Evolutionary conservation across 2,797 vertebrate genomes (phyloP).

Genomic region (Lepus oiostolus): DNA sequence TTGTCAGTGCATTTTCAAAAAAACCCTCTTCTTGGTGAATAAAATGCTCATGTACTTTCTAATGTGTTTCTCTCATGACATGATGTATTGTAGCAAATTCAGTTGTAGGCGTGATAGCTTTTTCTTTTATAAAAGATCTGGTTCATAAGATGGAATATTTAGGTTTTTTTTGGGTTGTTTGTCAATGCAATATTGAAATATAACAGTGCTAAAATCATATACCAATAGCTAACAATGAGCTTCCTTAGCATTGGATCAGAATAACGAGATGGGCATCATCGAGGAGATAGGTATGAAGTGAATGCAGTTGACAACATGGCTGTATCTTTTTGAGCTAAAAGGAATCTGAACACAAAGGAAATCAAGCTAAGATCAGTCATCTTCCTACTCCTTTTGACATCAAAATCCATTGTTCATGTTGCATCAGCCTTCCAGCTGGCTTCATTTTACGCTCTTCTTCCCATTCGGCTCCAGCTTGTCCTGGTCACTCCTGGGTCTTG

Average conservation of each 20-base stretch:
- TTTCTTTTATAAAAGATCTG: slow-evolving; percentile 62
- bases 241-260: slow-evolving; percentile 11
- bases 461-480: neutral
- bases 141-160: slow-evolving; percentile 65
- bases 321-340: slow-evolving; percentile 4
- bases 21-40: slow-evolving; percentile 67
- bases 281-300: neutral
- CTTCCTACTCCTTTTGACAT: slow-evolving; percentile 47
- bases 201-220: neutral
- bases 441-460: neutral
- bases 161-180: slow-evolving; percentile 47
- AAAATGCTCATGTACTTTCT: slow-evolving; percentile 73
- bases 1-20: slow-evolving; percentile 67
- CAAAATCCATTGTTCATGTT: neutral
- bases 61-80: slow-evolving; percentile 74
- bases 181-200: slow-evolving; percentile 61
- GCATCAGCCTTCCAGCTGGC: neutral
- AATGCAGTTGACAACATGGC: neutral
- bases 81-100: slow-evolving; percentile 75
- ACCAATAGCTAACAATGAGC: neutral
- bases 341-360: neutral
- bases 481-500: neutral
- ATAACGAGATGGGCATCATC: slow-evolving; percentile 1
- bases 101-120: slow-evolving; percentile 64
- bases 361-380: neutral